Percentiles rank a stretch among this genome's conserved stretches.
phyloP scores from a whole-genome alignment of 64 coral and sea anemone species.

The Pocillopora damicornis region DNA sequence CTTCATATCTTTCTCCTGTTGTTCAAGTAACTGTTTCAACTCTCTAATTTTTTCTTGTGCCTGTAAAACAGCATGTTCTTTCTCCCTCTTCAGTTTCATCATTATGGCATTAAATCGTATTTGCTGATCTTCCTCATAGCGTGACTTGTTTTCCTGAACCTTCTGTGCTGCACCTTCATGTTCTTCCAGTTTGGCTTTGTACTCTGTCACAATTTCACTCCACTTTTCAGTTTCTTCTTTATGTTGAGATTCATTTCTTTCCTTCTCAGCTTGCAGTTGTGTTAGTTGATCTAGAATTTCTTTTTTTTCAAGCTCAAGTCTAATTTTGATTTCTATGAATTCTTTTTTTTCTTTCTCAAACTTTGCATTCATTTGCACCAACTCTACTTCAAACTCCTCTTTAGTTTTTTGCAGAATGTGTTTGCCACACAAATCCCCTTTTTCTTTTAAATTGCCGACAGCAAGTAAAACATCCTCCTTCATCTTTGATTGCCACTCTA shows the following conservation, averaged over 20 bases:
- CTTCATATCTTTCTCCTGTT: constrained; percentile 45
- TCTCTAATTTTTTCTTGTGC: constrained; percentile 57
- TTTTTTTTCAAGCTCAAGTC: constrained; percentile 38
- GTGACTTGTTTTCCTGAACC: constrained; percentile 62
- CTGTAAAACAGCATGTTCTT: constrained; percentile 58
- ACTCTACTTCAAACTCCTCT: constrained; percentile 41
- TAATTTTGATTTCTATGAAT: constrained; percentile 29
- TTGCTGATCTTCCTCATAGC: constrained; percentile 86
- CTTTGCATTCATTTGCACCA: constrained; percentile 31
- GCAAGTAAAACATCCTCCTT: constrained; percentile 17
- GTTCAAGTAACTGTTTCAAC: constrained; percentile 11
- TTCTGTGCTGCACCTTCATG: constrained; percentile 54
- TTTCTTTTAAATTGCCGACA: constrained; percentile 14
- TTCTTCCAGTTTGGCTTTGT: constrained; percentile 60
- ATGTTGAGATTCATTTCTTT: constrained; percentile 33
- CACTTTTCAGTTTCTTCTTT: constrained; percentile 45
- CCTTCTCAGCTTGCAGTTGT: constrained; percentile 48
- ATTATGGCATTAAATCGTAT: constrained; percentile 92
- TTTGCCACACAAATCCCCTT: constrained; percentile 27
- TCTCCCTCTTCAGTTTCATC: constrained; percentile 73
- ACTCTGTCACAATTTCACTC: constrained; percentile 36
- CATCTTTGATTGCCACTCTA: constrained; percentile 2
- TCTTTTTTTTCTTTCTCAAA: constrained; percentile 53
- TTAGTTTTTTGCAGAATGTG: constrained; percentile 32
- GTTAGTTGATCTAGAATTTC: constrained; percentile 47